Conservation (phyloP, 1,140 invertebrate genomes). For the Philotrypesis tridentata region DNA sequence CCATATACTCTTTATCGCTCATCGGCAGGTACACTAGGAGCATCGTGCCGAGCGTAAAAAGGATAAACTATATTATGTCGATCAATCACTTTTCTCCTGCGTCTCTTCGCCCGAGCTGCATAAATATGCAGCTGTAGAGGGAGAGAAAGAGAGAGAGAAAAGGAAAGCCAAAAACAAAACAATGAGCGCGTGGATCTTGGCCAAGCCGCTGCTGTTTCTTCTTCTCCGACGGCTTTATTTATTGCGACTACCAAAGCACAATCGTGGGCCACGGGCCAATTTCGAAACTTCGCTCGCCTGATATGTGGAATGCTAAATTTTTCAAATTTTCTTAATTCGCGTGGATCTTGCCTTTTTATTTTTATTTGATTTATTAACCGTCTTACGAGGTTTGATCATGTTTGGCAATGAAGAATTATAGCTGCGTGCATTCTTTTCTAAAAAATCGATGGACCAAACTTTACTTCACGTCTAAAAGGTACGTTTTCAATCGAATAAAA, state of each 20-base stretch:
- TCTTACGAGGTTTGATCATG: too few species aligned
- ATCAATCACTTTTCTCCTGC: background rate
- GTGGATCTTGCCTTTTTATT: too few species aligned
- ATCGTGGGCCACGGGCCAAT: constrained; percentile 51
- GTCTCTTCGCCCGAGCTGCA: background rate
- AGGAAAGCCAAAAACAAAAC: constrained; percentile 61
- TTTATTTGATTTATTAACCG: too few species aligned
- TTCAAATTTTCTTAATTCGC: background rate
- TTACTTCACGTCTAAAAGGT: too few species aligned
- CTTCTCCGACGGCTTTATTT: constrained; percentile 44
- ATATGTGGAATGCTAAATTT: background rate
- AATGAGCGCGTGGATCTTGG: constrained; percentile 64
- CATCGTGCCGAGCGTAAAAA: background rate
- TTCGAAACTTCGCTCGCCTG: background rate
- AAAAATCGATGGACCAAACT: too few species aligned
- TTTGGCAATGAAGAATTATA: too few species aligned
- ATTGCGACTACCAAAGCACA: constrained; percentile 24
- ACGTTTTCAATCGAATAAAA: too few species aligned
- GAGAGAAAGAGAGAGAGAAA: background rate
- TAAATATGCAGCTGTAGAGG: background rate
- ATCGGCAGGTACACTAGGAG: background rate
- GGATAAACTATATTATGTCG: background rate
- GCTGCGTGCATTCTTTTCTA: too few species aligned
- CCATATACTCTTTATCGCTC: background rate
- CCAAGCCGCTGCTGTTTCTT: constrained; percentile 54